Base-by-base conservation (phyloP, 2,888 invertebrate genomes). In the Agrochola lota region DNA sequence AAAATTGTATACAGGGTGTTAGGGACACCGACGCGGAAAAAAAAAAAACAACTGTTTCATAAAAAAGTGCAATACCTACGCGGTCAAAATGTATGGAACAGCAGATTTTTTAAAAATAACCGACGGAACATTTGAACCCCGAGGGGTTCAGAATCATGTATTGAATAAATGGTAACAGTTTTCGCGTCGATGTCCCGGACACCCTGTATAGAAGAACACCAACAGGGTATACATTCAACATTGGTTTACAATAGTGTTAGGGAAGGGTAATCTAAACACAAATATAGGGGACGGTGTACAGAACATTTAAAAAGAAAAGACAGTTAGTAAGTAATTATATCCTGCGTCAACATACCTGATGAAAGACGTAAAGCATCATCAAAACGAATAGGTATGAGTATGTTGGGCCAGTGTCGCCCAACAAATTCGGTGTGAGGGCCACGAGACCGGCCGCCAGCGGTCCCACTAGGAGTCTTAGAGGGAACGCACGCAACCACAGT, bases 401-500 rank as follows among this genome's bases (percentile, higher is more conserved):
- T 0, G 99, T 91, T 0, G 96, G 96, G 1, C 95, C 95, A 0
- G 94, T 87, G 71, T 93, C 89, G 0, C 94, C 97, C 46, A 99
- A 97, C 80, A 99, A 96, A 66, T 95, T 95, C 0, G 99, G 99
- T 0, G 99, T 99, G 64, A 98, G 94, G 94, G 98, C 99, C 15
- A 99, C 99, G 30, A 99, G 96, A 0, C 97, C 94, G 0, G 99
- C 98, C 69, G 98, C 99, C 5, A 99, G 95, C 7, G 99, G 97
- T 0, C 99, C 99, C 92, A 99, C 98, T 17, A 98, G 84, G 64
- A 99, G 96, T 85, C 99, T 98, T 88, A 98, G 98, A 0, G 99
- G 99, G 92, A 99, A 98, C 0, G 99, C 99, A 89, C 98, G 98
- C 15, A 99, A 94, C 96, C 98, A 99, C 64, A 99, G 97, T 75